These are phyloP conservation scores for Takifugu rubripes DNA, from an alignment of 2,797 vertebrate species.

Conservation along the genomic window DNA sequence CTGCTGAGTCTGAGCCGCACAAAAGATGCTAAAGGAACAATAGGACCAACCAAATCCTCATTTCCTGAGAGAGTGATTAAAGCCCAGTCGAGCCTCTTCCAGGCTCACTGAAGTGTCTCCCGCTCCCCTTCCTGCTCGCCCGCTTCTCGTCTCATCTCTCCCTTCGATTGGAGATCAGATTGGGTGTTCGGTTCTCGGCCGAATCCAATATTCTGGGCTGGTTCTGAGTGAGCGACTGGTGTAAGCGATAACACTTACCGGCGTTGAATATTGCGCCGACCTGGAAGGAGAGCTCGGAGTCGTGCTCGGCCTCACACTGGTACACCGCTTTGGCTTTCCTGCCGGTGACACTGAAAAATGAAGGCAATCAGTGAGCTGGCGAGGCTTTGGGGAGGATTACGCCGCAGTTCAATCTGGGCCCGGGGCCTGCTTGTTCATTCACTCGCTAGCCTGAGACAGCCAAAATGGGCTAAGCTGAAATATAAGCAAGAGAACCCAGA, in stretches of 20 bases:
- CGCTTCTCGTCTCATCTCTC: slow-evolving; percentile 54
- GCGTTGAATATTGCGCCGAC: slow-evolving; percentile 94
- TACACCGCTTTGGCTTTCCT: slow-evolving; percentile 94
- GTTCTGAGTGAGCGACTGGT: slow-evolving; percentile 70
- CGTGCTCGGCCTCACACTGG: slow-evolving; percentile 94
- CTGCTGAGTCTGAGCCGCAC: slow-evolving; percentile 21
- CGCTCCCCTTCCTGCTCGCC: slow-evolving; percentile 6
- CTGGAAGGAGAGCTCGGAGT: slow-evolving; percentile 95
- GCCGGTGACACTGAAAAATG: slow-evolving; percentile 79
- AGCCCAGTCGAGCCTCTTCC: slow-evolving; percentile 57
- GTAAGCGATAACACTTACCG: slow-evolving; percentile 85
- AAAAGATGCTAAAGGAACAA: slow-evolving; percentile 32
- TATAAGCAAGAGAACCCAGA: slow-evolving; percentile 49
- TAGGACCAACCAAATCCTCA: slow-evolving; percentile 50
- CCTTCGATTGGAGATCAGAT: slow-evolving; percentile 74
- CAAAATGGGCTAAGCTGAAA: slow-evolving; percentile 53
- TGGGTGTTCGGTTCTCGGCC: slow-evolving; percentile 61
- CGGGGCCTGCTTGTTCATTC: slow-evolving; percentile 55
- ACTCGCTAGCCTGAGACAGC: slow-evolving; percentile 65
- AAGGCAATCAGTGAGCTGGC: slow-evolving; percentile 76
- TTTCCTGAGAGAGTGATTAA: slow-evolving; percentile 71
- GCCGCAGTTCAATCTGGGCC: slow-evolving; percentile 68
- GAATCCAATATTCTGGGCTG: slow-evolving; percentile 75
- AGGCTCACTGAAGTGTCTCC: slow-evolving; percentile 52
- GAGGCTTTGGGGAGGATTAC: slow-evolving; percentile 70